These are phyloP conservation scores for Engraulis encrasicolus DNA, from an alignment of 2,113 vertebrate species.

Conservation along the genomic window DNA sequence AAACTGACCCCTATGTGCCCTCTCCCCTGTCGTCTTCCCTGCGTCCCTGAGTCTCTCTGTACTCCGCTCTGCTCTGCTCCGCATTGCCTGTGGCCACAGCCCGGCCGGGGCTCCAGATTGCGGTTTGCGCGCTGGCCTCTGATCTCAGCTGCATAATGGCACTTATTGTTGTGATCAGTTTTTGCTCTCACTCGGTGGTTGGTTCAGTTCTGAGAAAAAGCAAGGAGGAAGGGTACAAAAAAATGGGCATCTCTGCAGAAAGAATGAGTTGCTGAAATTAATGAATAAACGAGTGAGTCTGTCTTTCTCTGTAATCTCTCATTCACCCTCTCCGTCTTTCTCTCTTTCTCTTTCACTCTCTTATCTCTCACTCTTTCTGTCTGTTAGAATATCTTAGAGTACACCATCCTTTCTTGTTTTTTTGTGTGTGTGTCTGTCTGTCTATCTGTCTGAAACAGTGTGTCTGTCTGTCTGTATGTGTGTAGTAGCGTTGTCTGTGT, in stretches of 20 bases:
- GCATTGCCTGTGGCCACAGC: constrained; percentile 30
- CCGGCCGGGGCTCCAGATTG: constrained; percentile 1
- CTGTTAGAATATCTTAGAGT: constrained; percentile 44
- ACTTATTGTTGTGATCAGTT: constrained; percentile 67
- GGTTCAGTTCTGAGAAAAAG: constrained; percentile 71
- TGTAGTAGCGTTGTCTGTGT: constrained; percentile 47
- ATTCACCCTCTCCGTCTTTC: background rate
- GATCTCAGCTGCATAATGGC: constrained; percentile 68
- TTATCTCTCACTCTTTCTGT: background rate
- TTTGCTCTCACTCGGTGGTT: constrained; percentile 66
- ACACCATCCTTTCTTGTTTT: background rate
- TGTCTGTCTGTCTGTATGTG: constrained; percentile 22
- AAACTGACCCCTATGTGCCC: no score
- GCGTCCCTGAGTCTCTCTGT: no score
- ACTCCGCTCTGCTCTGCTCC: no score
- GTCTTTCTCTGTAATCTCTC: background rate
- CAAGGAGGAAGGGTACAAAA: no score
- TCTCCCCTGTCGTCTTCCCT: no score
- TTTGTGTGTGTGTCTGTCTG: constrained; percentile 46
- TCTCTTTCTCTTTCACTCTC: background rate
- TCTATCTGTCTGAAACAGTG: constrained; percentile 45
- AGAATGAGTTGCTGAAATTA: constrained; percentile 63
- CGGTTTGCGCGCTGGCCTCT: constrained; percentile 23
- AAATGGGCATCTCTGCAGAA: constrained; percentile 53
- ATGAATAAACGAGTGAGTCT: constrained; percentile 42